A percentile compares a stretch with the other conserved stretches of the same genome.
These are phyloP conservation scores for Parapristionchus giblindavisi DNA, from an alignment of 2,888 invertebrate genomes.

Conservation along the genomic window DNA sequence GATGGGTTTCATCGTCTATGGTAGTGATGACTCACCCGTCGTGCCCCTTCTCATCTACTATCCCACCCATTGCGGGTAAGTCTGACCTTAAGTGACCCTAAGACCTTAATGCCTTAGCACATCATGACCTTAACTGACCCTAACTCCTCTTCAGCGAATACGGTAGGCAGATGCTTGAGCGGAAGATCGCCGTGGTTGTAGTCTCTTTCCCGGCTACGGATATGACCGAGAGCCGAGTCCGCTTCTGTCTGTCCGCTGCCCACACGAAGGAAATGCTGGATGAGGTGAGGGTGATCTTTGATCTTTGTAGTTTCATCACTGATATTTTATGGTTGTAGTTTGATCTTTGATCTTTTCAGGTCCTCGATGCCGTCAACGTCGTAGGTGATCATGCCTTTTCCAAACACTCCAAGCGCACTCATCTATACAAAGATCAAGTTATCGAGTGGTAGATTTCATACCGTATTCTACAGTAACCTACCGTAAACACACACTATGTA, in stretches of 20 bases:
- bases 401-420: conserved; percentile 60
- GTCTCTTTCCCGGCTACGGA: conserved; percentile 98
- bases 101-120: too few species aligned
- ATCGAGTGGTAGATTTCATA: conserved; percentile 57
- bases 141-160: conserved; percentile 78
- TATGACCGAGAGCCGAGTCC: conserved; percentile 83
- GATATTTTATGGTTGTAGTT: neutral
- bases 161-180: conserved; percentile 83
- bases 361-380: conserved; percentile 56
- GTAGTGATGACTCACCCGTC: conserved; percentile 93
- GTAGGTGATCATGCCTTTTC: conserved; percentile 59
- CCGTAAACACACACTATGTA: too few species aligned
- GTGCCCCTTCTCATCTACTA: conserved; percentile 93
- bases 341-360: conserved; percentile 41
- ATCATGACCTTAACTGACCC: too few species aligned
- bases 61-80: conserved; percentile 90
- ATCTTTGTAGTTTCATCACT: neutral
- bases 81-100: too few species aligned
- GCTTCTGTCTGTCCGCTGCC: conserved; percentile 92
- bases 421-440: conserved; percentile 60
- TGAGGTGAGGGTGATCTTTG: conserved; percentile 45
- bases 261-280: conserved; percentile 94
- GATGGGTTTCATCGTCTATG: conserved; percentile 90
- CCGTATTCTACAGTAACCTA: conserved; percentile 7
- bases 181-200: conserved; percentile 86